phyloP scores from a whole-genome alignment of 2,888 invertebrate genomes.

The Hirtodrosophila trivittata region DNA sequence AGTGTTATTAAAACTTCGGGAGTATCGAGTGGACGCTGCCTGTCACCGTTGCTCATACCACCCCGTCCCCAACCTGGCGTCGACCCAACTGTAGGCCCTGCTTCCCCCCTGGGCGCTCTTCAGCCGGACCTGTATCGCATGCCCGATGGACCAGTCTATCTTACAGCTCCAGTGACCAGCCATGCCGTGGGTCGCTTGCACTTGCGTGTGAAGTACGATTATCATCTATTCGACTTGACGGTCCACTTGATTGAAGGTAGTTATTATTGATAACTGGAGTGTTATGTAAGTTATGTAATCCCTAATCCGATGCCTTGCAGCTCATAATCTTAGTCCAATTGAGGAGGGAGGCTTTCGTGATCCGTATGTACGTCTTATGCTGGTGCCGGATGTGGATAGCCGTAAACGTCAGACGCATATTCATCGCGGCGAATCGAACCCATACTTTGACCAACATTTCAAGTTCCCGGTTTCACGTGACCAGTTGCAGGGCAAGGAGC shows the following conservation, averaged over 20 bases:
- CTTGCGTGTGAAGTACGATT: conserved; percentile 93
- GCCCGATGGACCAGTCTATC: conserved; percentile 90
- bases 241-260: conserved; percentile 96
- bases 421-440: conserved; percentile 92
- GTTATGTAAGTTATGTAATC: no score
- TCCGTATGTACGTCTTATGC: conserved; percentile 92
- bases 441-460: conserved; percentile 95
- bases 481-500: conserved; percentile 91
- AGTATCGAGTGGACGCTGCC: conserved; percentile 85
- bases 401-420: conserved; percentile 93
- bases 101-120: conserved; percentile 90
- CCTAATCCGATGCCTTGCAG: conserved; percentile 85
- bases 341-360: conserved; percentile 95
- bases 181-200: conserved; percentile 92
- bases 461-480: conserved; percentile 96
- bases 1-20: conserved; percentile 38
- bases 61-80: conserved; percentile 85
- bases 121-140: conserved; percentile 94
- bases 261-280: no score
- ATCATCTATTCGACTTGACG: conserved; percentile 94
- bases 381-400: conserved; percentile 93
- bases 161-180: conserved; percentile 87
- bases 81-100: conserved; percentile 82
- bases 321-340: conserved; percentile 92
- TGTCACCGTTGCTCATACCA: conserved; percentile 91